Base-by-base conservation (phyloP, 2,888 invertebrate species). In the Argyresthia goedartella region DNA sequence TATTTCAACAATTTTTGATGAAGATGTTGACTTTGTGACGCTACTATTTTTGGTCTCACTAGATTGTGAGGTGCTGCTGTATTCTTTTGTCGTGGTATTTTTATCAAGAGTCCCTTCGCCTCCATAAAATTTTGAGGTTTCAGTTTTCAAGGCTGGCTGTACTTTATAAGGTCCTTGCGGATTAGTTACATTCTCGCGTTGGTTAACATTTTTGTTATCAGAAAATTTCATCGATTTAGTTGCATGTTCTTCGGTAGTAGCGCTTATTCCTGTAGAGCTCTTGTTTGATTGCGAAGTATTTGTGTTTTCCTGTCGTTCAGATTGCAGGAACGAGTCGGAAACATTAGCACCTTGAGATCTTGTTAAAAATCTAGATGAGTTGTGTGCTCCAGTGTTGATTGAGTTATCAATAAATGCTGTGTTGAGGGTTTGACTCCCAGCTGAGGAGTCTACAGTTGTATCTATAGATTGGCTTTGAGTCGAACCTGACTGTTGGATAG, bases 1-100 rank as follows among this genome's bases (percentile, higher is more conserved):
- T 57, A 90, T 88, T 75, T 92, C 91, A 48, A 91, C 88, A 35
- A 89, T 89, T 62, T 91, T 90, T 13, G 91, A 90, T 14, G 89
- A 88, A 1, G 90, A 89, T 41, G 90, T 88, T 36, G 89, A 90
- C 67, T 91, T 90, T 49, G 86, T 81, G 4, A 86, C 75, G 53
- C 86, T 88, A 55, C 89, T 87, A 59, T 82, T 88, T 65, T 86
- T 86, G 60, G 88, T 76, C 61, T 90, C 87, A 56, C 81, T 89
- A 25, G 80, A 68, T 56, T 82, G 75, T 53, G 69, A 87, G 50
- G 73, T 88, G 65, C 67, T 81, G 47, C 65, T 76, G 54, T 65
- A 81, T 60, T 84, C 71, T 59, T 76, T 79, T 52, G 71, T 69
- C 50, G 77, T 74, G 0, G 61, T 54, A 61, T 76, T 73, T 60